Conservation (phyloP, 2,888 invertebrate genomes). For the Apotomis capreana region DNA sequence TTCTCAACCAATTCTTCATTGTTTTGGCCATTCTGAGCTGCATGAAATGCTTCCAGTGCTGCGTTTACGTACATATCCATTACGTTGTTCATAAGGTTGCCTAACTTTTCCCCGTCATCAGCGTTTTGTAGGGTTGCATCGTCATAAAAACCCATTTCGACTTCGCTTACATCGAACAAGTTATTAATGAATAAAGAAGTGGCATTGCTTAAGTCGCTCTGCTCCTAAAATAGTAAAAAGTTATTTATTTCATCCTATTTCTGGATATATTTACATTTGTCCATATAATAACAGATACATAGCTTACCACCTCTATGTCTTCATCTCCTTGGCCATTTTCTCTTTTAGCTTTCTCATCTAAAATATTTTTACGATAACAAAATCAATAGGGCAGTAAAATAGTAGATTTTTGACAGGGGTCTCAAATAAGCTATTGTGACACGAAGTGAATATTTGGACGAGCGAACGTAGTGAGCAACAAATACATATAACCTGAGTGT, state of each 20-base stretch:
- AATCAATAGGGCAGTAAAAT: background rate
- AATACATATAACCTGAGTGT: no score
- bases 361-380: constrained; percentile 35
- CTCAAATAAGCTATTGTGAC: no score
- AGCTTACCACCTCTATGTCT: constrained; percentile 61
- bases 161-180: constrained; percentile 74
- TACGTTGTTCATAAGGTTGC: constrained; percentile 59
- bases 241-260: background rate
- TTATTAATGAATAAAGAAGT: constrained; percentile 71
- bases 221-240: constrained; percentile 51
- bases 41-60: constrained; percentile 53
- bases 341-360: constrained; percentile 52
- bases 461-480: no score
- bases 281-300: constrained; percentile 5
- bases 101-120: constrained; percentile 52
- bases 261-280: constrained; percentile 7
- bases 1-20: constrained; percentile 43
- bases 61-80: constrained; percentile 61
- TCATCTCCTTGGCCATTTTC: constrained; percentile 75
- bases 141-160: constrained; percentile 56
- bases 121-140: constrained; percentile 48
- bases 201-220: constrained; percentile 60
- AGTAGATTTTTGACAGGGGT: background rate
- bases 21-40: constrained; percentile 47
- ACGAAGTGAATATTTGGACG: no score